Evolutionary conservation across 2,113 vertebrate genomes (phyloP), one percentile per base, ranked within the genome.

Genomic region (Sclerurus mexicanus): DNA sequence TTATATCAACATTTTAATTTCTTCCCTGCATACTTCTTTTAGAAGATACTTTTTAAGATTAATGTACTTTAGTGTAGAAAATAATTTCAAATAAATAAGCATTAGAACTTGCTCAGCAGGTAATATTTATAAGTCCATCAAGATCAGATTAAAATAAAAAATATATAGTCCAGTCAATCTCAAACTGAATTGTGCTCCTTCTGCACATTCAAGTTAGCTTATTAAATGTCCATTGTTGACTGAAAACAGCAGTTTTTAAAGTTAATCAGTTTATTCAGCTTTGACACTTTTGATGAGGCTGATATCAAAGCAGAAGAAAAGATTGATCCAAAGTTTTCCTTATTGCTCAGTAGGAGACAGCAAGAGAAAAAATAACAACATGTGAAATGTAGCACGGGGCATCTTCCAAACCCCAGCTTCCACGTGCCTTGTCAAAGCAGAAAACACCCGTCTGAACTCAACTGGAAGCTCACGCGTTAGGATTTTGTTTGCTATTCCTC

Each of bases 41-140:
- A 98, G 97, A 98, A 97, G 88, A 96, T 96, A 96, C 85, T 95
- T 98, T 96, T 97, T 78, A 97, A 98, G 97, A 98, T 97, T 94
- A 97, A 97, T 96, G 94, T 97, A 97, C 97, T 98, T 97, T 97
- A 97, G 95, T 96, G 89, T 97, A 94, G 97, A 97, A 96, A 97
- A 97, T 95, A 96, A 97, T 97, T 97, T 98, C 98, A 98, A 98
- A 98, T 98, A 98, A 98, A 98, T 98, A 98, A 98, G 98, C 98
- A 97, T 97, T 95, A 98, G 96, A 97, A 98, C 96, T 98, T 98
- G 98, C 97, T 98, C 97, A 96, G 96, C 97, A 97, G 97, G 96
- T 98, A 97, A 96, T 98, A 98, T 98, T 98, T 98, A 98, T 97
- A 98, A 98, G 96, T 98, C 96, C 96, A 96, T 92, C 94, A 96